Evolutionary conservation across 53 echinoderm and acorn worm species (phyloP).

Genomic region (Paracentrotus lividus): DNA sequence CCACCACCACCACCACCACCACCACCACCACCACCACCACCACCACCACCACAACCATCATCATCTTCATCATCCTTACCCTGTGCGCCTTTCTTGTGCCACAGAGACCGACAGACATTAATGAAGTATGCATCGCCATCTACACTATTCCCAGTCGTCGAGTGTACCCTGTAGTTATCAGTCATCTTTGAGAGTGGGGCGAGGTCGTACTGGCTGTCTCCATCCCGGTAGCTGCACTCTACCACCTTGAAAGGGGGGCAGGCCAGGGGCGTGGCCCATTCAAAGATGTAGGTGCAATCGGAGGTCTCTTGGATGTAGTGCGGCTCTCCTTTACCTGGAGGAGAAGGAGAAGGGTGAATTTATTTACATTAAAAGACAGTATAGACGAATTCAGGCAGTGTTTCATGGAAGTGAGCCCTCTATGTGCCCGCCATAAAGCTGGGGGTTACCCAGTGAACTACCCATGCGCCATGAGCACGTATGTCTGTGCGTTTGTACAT

Average conservation of each 20-base stretch:
- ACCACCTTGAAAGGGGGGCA: conserved; percentile 91
- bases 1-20: background rate
- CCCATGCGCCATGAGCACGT: no score
- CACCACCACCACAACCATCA: conserved; percentile 6
- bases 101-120: conserved; percentile 89
- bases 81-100: conserved; percentile 76
- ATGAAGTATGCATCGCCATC: conserved; percentile 81
- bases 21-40: conserved; percentile 1
- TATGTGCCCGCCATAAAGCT: no score
- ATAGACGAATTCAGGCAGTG: no score
- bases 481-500: no score
- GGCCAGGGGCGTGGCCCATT: conserved; percentile 92
- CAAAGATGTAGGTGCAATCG: conserved; percentile 95
- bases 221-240: conserved; percentile 89
- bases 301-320: conserved; percentile 86
- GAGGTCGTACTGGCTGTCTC: conserved; percentile 83
- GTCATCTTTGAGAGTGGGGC: conserved; percentile 83
- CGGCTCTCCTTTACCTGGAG: conserved; percentile 79
- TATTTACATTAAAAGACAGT: no score
- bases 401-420: no score
- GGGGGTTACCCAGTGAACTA: no score
- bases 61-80: conserved; percentile 67
- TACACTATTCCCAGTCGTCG: conserved; percentile 15
- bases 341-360: background rate
- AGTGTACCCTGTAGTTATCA: conserved; percentile 88